Percentiles rank a stretch among this genome's conserved stretches.
phyloP scores from a whole-genome alignment of 2,797 vertebrate genomes.

The Vultur gryphus region DNA sequence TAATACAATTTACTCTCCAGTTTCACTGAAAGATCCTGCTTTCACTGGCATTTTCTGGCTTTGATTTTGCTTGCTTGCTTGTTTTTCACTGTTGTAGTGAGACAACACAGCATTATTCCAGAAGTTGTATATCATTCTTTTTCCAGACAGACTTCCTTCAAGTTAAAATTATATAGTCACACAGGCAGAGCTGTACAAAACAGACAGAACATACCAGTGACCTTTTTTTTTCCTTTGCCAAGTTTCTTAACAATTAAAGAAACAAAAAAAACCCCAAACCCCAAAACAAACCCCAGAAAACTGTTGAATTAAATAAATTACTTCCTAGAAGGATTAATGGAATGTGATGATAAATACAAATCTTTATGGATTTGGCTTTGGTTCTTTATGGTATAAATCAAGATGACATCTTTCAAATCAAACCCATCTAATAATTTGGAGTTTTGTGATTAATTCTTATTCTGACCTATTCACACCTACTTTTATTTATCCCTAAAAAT shows the following conservation, averaged over 20 bases:
- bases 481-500: neutral
- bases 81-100: neutral
- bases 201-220: neutral
- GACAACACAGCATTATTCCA: neutral
- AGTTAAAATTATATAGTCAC: neutral
- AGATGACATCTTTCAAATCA: neutral
- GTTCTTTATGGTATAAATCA: neutral
- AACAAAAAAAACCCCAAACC: fast-evolving
- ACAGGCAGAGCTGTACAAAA: neutral
- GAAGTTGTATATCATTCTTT: neutral
- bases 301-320: neutral
- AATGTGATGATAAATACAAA: neutral
- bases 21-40: neutral
- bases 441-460: neutral
- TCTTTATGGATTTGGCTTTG: neutral
- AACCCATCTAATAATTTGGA: neutral
- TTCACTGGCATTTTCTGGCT: neutral
- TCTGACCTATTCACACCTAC: neutral
- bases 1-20: neutral
- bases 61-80: neutral
- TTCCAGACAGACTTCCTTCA: neutral
- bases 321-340: neutral
- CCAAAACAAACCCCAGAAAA: neutral
- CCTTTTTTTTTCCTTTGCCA: neutral
- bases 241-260: neutral